Base-by-base conservation (phyloP, 2,888 invertebrate genomes). In the Marasmarcha lunaedactyla region DNA sequence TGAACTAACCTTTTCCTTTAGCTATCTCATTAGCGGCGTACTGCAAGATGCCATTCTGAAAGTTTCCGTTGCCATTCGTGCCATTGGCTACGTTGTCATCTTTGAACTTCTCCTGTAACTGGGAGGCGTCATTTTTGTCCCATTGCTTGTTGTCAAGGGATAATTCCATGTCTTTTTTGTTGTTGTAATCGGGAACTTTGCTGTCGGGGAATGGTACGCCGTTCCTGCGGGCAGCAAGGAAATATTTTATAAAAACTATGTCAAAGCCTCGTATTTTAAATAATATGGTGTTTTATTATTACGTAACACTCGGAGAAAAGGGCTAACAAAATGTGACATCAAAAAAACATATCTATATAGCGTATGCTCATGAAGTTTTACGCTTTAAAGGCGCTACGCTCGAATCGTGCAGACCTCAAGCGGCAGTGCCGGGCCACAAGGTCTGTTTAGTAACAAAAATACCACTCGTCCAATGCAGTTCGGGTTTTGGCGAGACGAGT, bases 201-300 rank as follows among this genome's bases (percentile, higher is more conserved):
- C 83, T 62, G 1, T 86, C 87, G 0, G 91, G 89, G 63, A 91
- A 90, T 0, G 90, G 87, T 48, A 86, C 78, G n/a, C 90, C 89
- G 26, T 86, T 87, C 49, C 92, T 88, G 57, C 9, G 11, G 20
- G 20, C 4, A 20, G 20, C 0, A 51, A 52, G 33, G 10, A 42
- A 33, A 37, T 27, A 14, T 14, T 15, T 33, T 42, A 1, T 14
- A 10, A 30, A 15, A 14, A 7, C 7, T 15, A 26, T 7, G 20
- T 2, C 14, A 15, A 25, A 2, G n/a, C n/a, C n/a, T n/a, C n/a
- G n/a, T n/a, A n/a, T n/a, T n/a, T n/a, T n/a, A n/a, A n/a, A n/a
- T n/a, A n/a, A n/a, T n/a, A n/a, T n/a, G n/a, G n/a, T n/a, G n/a
- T n/a, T n/a, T n/a, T n/a, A n/a, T n/a, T n/a, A n/a, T n/a, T n/a